Base-by-base conservation (phyloP, 2,113 vertebrate species). In the Tamias sibiricus region DNA sequence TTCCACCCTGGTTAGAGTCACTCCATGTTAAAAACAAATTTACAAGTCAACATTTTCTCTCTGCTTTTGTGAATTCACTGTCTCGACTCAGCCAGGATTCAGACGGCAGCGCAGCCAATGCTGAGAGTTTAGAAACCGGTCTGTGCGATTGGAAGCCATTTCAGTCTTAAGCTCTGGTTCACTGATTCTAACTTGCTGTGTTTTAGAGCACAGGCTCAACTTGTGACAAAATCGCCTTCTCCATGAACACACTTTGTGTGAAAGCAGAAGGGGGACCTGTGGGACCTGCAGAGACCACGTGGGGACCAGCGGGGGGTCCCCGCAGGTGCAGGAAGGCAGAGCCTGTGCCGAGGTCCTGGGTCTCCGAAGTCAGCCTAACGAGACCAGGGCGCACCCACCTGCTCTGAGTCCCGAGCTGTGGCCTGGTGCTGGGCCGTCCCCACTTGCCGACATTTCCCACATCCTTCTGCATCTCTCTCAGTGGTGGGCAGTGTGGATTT, bases 341-440 rank as follows among this genome's bases (percentile, higher is more conserved):
- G 54, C 54, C 59, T 62, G 59, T 10, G 9, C 59, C 6, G 24
- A n/a, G 59, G 24, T 62, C 59, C 59, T 62, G 59, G 59, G 59
- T 10, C 24, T 10, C 14, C 4, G 6, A 3, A 20, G 20, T 1
- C 28, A 35, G 9, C 47, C 64, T 4, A 6, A 6, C 2, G 4
- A 12, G 35, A 32, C 3, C 6, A 1, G 17, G 0, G 12, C 4
- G n/a, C 4, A 47, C 96, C n/a, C 52, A 94, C 71, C 57, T 98
- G 95, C 75, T 37, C 66, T 14, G 2, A 1, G 79, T 3, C 20
- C 88, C 57, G 0, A 0, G 12, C 10, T 14, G 80, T 0, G 8
- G 8, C 0, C 0, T 20, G 40, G 2, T 2, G n/a, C 5, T n/a
- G 91, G 1, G 85, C 54, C 4, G 0, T 22, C 22, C 81, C 69